A percentile compares a stretch with the other conserved stretches of the same genome.
Evolutionary conservation across 2,888 invertebrate species (phyloP).

Genomic region (Eugnorisma glareosa): DNA sequence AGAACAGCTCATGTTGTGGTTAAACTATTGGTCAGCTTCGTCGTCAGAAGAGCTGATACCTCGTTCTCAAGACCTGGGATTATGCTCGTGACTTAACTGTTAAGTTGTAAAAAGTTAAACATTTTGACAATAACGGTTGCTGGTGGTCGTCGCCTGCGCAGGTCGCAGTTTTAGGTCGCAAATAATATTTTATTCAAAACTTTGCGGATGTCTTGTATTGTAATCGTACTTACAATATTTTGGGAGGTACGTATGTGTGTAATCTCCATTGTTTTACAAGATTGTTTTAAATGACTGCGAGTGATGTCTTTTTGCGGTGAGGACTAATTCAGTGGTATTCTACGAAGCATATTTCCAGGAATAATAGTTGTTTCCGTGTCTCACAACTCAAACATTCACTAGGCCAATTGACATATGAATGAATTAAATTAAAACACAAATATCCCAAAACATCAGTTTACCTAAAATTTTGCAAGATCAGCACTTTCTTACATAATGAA

Average conservation of each 20-base stretch:
- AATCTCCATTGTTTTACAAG: neutral
- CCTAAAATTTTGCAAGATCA: constrained; percentile 9
- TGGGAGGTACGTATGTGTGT: neutral
- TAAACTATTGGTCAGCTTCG: neutral
- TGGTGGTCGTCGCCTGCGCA: neutral
- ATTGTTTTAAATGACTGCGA: neutral
- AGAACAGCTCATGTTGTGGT: neutral
- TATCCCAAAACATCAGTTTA: neutral
- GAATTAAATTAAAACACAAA: neutral
- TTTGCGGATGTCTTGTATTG: neutral
- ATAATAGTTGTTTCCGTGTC: neutral
- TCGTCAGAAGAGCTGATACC: neutral
- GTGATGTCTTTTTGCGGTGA: neutral
- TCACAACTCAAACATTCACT: neutral
- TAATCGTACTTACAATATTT: neutral
- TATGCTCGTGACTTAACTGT: neutral
- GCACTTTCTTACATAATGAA: constrained; percentile 38
- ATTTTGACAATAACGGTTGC: constrained; percentile 20
- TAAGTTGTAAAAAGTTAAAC: constrained; percentile 24
- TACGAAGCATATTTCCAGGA: neutral
- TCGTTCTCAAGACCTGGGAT: neutral
- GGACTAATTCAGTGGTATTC: neutral
- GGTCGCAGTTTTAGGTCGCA: neutral
- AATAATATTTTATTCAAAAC: constrained; percentile 25
- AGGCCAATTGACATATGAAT: neutral